These are phyloP conservation scores for Burhinus bistriatus DNA, from an alignment of 2,113 vertebrate genomes.

Conservation along the genomic window DNA sequence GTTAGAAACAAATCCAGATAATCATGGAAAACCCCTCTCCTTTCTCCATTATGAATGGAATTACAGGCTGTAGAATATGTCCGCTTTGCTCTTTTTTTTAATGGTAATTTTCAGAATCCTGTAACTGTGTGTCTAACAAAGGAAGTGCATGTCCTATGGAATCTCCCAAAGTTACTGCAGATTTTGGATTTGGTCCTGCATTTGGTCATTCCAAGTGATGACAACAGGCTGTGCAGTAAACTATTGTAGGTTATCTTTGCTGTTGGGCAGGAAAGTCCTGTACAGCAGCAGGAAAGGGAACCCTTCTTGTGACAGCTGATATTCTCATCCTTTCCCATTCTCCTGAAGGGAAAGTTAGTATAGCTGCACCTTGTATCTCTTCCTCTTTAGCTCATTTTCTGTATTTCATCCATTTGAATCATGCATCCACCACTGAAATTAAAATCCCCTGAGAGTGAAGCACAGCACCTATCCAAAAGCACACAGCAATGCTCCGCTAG, in stretches of 20 bases:
- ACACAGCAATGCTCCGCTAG: no score
- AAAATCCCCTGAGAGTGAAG: not conserved
- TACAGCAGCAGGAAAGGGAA: not conserved
- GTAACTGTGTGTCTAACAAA: not conserved
- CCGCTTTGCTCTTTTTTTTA: not conserved
- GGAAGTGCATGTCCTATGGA: not conserved
- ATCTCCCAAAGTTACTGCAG: not conserved
- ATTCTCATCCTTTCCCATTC: not conserved
- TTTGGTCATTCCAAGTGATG: not conserved
- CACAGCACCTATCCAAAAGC: not conserved
- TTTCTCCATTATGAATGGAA: not conserved
- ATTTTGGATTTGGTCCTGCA: not conserved
- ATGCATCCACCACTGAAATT: not conserved
- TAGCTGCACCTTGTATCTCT: not conserved
- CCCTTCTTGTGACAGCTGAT: not conserved
- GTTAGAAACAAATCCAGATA: not conserved
- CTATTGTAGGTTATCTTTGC: not conserved
- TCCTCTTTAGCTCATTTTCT: not conserved
- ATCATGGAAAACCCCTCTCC: not conserved
- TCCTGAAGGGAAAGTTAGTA: not conserved
- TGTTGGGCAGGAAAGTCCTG: not conserved
- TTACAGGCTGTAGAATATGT: not conserved
- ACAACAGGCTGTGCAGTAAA: not conserved
- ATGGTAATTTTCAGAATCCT: not conserved
- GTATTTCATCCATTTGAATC: not conserved